Evolutionary conservation across 2,113 vertebrate genomes (phyloP).

Genomic region (Donacobius atricapilla): DNA sequence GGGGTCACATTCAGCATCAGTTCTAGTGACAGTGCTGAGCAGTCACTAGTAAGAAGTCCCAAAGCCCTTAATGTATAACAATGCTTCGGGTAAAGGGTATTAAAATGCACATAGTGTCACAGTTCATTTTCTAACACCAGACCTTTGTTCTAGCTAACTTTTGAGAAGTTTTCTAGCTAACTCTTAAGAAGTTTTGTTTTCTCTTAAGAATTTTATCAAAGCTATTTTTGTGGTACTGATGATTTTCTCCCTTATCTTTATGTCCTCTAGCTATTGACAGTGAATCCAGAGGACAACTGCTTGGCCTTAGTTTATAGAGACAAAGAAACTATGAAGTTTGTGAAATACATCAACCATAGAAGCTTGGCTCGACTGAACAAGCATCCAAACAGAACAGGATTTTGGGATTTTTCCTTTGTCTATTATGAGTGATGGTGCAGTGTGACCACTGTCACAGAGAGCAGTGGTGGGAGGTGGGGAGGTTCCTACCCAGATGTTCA

Average conservation of each 20-base stretch:
- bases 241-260: neutral
- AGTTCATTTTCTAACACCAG: neutral
- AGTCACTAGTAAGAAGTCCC: neutral
- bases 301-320: constrained; percentile 94
- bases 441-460: neutral
- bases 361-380: constrained; percentile 67
- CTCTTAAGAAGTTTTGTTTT: neutral
- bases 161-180: too few species aligned
- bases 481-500: rapidly evolving
- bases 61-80: neutral
- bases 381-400: constrained; percentile 55
- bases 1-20: neutral
- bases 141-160: neutral
- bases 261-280: constrained; percentile 83
- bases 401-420: constrained; percentile 92
- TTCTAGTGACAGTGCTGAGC: neutral
- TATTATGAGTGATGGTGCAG: constrained; percentile 85
- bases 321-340: constrained; percentile 92
- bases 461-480: neutral
- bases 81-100: neutral
- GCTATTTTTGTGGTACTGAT: neutral
- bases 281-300: constrained; percentile 91
- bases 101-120: neutral
- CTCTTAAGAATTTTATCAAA: neutral
- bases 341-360: constrained; percentile 90